Conservation (phyloP, 53 echinoderm and acorn worm genomes). For the Actinopyga echinites region DNA sequence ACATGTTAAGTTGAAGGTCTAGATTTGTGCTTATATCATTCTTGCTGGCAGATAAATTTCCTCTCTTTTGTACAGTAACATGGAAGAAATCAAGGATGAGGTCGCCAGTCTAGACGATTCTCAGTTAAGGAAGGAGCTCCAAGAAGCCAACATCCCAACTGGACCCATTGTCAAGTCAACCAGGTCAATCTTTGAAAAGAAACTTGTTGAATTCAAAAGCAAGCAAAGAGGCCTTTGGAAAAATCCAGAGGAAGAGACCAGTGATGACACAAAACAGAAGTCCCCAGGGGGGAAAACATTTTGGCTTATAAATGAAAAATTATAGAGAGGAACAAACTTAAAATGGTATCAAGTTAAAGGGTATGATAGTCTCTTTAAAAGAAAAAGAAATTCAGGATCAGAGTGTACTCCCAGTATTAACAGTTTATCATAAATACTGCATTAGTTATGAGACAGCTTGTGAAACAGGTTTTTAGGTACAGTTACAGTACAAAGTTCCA, state of each 20-base stretch:
- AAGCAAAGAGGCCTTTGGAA: constrained; percentile 25
- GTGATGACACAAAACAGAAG: neutral
- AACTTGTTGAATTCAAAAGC: constrained; percentile 61
- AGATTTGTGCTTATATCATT: too few relatives aligned
- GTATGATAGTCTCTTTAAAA: too few relatives aligned
- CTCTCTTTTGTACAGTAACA: neutral
- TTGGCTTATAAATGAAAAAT: neutral
- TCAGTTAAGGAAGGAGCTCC: constrained; percentile 57
- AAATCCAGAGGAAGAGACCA: neutral
- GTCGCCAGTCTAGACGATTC: constrained; percentile 56
- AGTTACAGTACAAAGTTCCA: too few relatives aligned
- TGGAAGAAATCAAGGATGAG: constrained; percentile 66
- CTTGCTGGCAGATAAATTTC: too few relatives aligned
- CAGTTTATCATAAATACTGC: too few relatives aligned
- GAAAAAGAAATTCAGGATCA: too few relatives aligned
- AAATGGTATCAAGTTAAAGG: too few relatives aligned
- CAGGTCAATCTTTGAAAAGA: constrained; percentile 66
- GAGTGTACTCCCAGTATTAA: too few relatives aligned
- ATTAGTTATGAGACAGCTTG: too few relatives aligned
- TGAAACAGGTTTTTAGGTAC: too few relatives aligned
- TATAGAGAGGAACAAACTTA: too few relatives aligned
- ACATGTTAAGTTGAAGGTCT: too few relatives aligned
- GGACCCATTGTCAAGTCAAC: constrained; percentile 81
- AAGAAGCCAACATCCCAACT: constrained; percentile 59
- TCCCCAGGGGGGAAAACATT: neutral